Base-by-base conservation (phyloP, 2,888 invertebrate species). In the Dynastes grantii region DNA sequence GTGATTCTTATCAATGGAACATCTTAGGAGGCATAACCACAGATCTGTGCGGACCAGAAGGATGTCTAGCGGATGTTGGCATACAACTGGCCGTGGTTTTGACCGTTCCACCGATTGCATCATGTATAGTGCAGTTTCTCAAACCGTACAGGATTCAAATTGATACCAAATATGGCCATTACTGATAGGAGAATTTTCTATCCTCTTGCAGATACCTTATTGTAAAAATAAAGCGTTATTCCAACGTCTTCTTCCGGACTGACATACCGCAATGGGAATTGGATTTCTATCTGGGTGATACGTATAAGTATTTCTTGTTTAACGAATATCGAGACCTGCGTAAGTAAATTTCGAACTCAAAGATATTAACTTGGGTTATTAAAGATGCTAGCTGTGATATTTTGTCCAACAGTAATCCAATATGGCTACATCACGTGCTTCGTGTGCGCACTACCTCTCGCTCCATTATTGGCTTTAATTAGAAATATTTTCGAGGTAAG, bases 361-460 rank as follows among this genome's bases (percentile, higher is more conserved):
- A 37, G 32, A 5, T 5, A 37, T 37, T 37, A 4, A 37, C 5
- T 37, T 37, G 32, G 32, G 6, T 37, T 37, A 37, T 1, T 37
- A 5, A 37, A 22, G 22, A 22, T 22, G 32, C 4, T 37, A 37
- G 32, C 32, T 37, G 32, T 37, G 32, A 37, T 5, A 37, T 49
- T 40, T 64, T 37, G 1, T 16, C 29, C 71, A 27, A 61, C n/a
- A 92, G 92, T 91, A 58, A 88, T 92, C 71, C 92, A 92, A 87
- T 92, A 90, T 85, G 92, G 92, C 1, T 92, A 92, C 84, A 90
- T 92, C 68, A 92, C 92, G 0, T 87, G 93, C 58, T 93, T 93
- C 85, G 92, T 92, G 51, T 91, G 91, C 11, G 92, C 92, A 0
- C 92, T 92, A 84, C 92, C 92, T 0, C 86, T 93, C 63, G 92